Evolutionary conservation across 2,888 invertebrate genomes (phyloP), one percentile per base, ranked within the genome.

Genomic region (Celastrina argiolus): DNA sequence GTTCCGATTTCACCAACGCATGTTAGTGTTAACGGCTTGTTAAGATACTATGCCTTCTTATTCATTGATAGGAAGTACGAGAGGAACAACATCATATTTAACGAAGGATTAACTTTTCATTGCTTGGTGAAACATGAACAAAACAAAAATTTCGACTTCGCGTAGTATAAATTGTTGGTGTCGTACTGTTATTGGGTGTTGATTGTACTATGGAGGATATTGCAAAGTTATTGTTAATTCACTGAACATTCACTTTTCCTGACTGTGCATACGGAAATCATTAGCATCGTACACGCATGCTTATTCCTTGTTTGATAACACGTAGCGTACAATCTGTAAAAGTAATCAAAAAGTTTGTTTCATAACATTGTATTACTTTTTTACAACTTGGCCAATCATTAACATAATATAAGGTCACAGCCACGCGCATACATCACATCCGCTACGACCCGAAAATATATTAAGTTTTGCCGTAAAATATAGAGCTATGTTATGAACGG

Each of bases 391-490:
- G 5, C 22, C 51, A 51, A 51, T 51, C 22, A 12, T 51, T 22
- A 12, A 4, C 22, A n/a, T 36, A 36, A 8, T 7, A 7, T 51
- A 51, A 51, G 22, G 51, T 51, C 51, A 51, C 12, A 22, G 26
- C 18, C 45, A 31, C 4, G 7, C 10, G 18, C 18, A 34, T 59
- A 59, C 16, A 59, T 59, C 34, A 34, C 18, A 59, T 59, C 18
- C 51, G 22, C 26, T 7, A 16, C 4, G 34, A 10, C 34, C 59
- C 59, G 34, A 34, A 59, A 59, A 18, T 59, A 59, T 34, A 59
- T 34, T 59, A 36, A 59, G 34, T 59, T 59, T 59, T 16, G 34
- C 59, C 31, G 10, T 59, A 59, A 58, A 58, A 58, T 58, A 58
- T 16, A 34, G 51, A 31, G 45, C 59, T 18, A 36, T 34, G 34